Conservation (phyloP, 1,140 invertebrate species). For the Spodoptera frugiperda region DNA sequence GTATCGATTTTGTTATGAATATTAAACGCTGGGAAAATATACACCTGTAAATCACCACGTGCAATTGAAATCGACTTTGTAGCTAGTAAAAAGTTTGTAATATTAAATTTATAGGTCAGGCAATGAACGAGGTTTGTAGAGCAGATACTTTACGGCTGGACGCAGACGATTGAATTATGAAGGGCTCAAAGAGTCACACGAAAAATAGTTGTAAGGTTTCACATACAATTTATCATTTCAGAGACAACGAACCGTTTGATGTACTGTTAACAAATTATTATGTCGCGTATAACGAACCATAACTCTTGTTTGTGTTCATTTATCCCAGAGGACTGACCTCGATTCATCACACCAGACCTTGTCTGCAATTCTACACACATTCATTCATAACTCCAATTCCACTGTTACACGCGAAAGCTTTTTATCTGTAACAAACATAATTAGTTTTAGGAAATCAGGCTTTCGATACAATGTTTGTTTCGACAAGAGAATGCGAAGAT, state of each 20-base stretch:
- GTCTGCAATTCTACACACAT: conserved; percentile 26
- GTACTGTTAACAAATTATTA: conserved; percentile 39
- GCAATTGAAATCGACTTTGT: conserved; percentile 25
- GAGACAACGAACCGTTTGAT: conserved; percentile 38
- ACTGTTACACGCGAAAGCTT: conserved; percentile 14
- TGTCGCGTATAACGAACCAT: conserved; percentile 38
- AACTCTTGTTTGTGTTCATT: conserved; percentile 36
- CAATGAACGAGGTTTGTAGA: conserved; percentile 6
- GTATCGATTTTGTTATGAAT: neutral
- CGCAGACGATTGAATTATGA: conserved; percentile 11
- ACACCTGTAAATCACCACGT: conserved; percentile 33
- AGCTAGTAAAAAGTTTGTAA: conserved; percentile 31
- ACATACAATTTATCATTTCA: conserved; percentile 5
- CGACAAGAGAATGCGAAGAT: neutral
- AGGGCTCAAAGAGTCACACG: neutral
- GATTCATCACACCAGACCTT: conserved; percentile 37
- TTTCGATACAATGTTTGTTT: conserved; percentile 24
- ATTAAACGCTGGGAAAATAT: neutral
- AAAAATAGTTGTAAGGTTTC: conserved; percentile 18
- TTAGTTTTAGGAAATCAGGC: conserved; percentile 8
- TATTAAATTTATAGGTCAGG: neutral
- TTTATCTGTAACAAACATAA: conserved; percentile 22
- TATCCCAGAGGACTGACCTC: conserved; percentile 28
- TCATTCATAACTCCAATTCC: conserved; percentile 40
- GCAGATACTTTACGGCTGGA: neutral